Evolutionary conservation across 64 coral and sea anemone species (phyloP), one percentile per base, ranked within the genome.

Genomic region (Porites lutea): DNA sequence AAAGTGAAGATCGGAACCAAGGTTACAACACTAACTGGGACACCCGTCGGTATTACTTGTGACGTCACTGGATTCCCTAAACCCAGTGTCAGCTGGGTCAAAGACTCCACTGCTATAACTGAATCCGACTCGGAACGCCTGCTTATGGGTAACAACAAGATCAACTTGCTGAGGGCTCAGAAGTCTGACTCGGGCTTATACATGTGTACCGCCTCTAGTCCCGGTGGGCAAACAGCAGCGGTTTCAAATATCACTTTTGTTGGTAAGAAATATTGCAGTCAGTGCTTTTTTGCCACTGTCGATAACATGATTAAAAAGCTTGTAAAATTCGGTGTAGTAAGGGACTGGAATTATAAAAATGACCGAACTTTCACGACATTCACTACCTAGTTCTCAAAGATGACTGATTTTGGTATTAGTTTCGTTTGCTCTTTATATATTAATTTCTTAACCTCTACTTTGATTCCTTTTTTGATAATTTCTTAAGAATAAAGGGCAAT

Each of bases 181-280:
- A 74, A 52, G 21, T 53, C 48, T 37, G 91, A 93, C 71, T 66
- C 81, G 0, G 91, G 82, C 15, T 44, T 48, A 14, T 93, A 93
- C 49, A 70, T 46, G 47, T 93, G 91, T 50, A 66, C 85, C 10
- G 91, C 82, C 2, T 78, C 82, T 2, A 79, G 75, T 27, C 91
- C 62, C 16, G 91, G 91, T 10, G 91, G 91, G 68, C 65, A 63
- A 64, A 10, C n/a, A 77, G 50, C 78, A 9, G 91, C 74, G 43
- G 75, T 37, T 57, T 93, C 91, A 1, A 93, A 93, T 52, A 68
- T 93, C 13, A 93, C 91, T 19, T 93, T 93, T 50, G 19, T 93
- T 16, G 91, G 91, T 93, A 87, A 93, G 91, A 71, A 59, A 22
- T 27, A 22, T 4, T 83, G 16, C 49, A 43, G 21, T 15, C 8